Evolutionary conservation across 2,113 vertebrate species (phyloP).

Genomic region (Onychostruthus taczanowskii): DNA sequence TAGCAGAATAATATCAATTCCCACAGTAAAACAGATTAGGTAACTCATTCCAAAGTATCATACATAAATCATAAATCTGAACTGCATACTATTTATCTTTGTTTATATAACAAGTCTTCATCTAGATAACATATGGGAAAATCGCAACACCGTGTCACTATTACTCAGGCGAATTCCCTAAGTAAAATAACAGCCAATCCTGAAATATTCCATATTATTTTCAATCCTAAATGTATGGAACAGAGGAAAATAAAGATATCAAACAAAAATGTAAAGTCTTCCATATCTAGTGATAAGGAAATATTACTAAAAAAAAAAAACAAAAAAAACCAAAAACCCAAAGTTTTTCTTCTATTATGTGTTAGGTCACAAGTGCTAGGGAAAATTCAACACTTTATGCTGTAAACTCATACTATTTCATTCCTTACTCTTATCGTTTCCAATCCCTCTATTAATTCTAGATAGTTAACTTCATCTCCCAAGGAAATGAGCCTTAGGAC

Average conservation of each 20-base stretch:
- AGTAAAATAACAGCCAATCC: not conserved
- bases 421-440: not conserved
- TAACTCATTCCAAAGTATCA: not conserved
- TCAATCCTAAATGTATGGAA: not conserved
- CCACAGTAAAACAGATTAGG: not conserved
- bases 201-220: not conserved
- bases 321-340: not conserved
- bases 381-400: not conserved
- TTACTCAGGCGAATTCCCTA: not conserved
- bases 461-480: not conserved
- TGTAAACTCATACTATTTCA: not conserved
- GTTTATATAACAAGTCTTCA: not conserved
- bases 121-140: not conserved
- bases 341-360: not conserved
- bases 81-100: not conserved
- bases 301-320: not conserved
- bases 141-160: not conserved
- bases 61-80: not conserved
- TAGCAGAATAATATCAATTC: not conserved
- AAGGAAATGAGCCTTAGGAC: not conserved
- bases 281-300: not conserved
- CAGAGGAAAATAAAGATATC: not conserved
- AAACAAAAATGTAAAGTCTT: not conserved
- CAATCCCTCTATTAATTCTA: not conserved
- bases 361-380: not conserved